Base-by-base conservation (phyloP, 2,113 vertebrate species). In the Chascanopsetta lugubris region DNA sequence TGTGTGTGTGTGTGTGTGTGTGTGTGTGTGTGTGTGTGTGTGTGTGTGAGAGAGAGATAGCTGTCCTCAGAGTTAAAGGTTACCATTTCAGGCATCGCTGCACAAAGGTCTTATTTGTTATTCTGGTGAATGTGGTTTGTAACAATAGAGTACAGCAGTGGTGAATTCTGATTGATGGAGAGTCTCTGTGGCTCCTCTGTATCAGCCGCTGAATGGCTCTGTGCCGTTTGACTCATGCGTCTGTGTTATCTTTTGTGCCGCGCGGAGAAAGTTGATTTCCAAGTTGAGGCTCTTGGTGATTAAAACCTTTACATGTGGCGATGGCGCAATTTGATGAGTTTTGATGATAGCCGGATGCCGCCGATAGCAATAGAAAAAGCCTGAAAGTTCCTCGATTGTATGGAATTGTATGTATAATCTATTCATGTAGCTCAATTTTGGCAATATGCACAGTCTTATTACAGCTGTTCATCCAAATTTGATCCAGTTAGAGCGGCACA, bases 61-160 rank as follows among this genome's bases (percentile, higher is more conserved):
- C 77, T 29, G 69, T 71, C 69, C 79, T 70, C 63, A 8, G 72
- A 82, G 79, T 79, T 86, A 88, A 91, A 90, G 89, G 89, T 91
- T 89, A 89, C 75, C 69, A 75, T 88, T 88, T 84, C 82, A 87
- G 75, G 85, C 84, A 8, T 63, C 80, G 1, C 71, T 76, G 86
- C 88, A 81, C 85, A 88, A 88, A 87, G 74, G 84, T 82, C 69
- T 75, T 78, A 79, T 85, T 87, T 85, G 81, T 84, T 77, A 73
- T 79, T 77, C 78, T 79, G n/a, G 26, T 82, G 75, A 83, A 81
- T 77, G 84, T 63, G 67, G 58, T 55, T 79, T 61, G 13, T 68
- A 73, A 87, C 85, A 89, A 87, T 71, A 29, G 71, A 61, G 26
- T 59, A 65, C 69, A 72, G 75, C 80, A 58, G 64, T 40, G 50